Base-by-base conservation (phyloP, 1,140 invertebrate species). In the Tetramorium alpestre region DNA sequence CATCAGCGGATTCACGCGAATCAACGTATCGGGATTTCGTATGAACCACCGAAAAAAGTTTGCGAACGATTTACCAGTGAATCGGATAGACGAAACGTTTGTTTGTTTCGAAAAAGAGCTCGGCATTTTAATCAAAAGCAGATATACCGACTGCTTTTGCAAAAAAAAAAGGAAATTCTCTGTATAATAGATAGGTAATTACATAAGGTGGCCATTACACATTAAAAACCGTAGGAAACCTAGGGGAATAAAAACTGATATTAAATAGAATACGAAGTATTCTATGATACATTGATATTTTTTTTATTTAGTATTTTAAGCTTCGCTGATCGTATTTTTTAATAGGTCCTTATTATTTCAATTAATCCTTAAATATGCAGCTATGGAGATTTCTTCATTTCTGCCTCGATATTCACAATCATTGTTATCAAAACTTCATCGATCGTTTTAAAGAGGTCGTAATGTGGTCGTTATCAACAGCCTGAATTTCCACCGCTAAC, bases 1-100 rank as follows among this genome's bases (percentile, higher is more conserved):
- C 86, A 82, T 70, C 85, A 18, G n/a, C 56, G 58, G 70, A 70
- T 56, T 49, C 85, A n/a, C 70, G 49, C 44, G 49, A 78, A 87
- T 75, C 54, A 11, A 47, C 22, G 16, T 60, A 60, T 70, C 47
- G 18, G 22, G 0, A 5, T 72, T 38, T 41, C 62, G 5, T 33
- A 47, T 38, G 60, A n/a, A 33, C 41, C 58, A 33, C 3, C 22
- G 18, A 22, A 70, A 86, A 33, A 56, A 88, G 49, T 88, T 88
- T 65, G 56, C 28, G 13, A 47, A 10, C 77, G 54, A 82, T 73
- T 64, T 58, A 25, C n/a, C 22, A 44, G 41, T 49, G 69, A 49
- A 73, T 62, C 54, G 69, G 22, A 22, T 8, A 6, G 6, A 41
- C 10, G 25, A 28, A 28, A 44, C n/a, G 28, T 1, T 58, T 47